phyloP scores from a whole-genome alignment of 2,888 invertebrate genomes.

The Gortyna flavago region DNA sequence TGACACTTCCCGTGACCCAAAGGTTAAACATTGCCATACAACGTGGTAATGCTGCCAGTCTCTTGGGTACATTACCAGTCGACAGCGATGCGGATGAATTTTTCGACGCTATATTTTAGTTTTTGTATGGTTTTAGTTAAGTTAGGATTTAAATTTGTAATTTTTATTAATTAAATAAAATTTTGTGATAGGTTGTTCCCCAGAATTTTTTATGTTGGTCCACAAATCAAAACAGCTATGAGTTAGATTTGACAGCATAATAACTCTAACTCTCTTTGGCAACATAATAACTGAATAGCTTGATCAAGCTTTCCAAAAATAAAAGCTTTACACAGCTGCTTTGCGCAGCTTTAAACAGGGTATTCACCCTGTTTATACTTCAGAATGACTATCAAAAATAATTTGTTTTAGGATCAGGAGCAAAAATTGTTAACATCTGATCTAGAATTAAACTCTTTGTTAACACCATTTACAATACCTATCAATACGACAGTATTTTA shows the following conservation, averaged over 20 bases:
- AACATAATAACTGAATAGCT: neutral
- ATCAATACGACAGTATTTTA: neutral
- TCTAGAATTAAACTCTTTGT: neutral
- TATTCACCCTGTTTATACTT: neutral
- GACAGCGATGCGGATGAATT: too few species aligned
- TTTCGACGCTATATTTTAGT: too few species aligned
- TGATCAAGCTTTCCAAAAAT: neutral
- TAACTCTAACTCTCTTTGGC: neutral
- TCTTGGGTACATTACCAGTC: too few species aligned
- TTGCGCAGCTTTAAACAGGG: too few species aligned
- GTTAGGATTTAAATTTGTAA: too few species aligned
- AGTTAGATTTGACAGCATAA: neutral
- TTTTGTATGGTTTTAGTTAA: too few species aligned
- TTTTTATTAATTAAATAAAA: too few species aligned
- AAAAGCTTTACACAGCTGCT: too few species aligned
- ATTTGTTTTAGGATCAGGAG: neutral
- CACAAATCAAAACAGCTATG: neutral
- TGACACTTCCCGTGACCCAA: too few species aligned
- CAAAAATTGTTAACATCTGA: too few species aligned
- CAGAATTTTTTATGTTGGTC: neutral
- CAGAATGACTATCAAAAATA: neutral
- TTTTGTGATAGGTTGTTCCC: neutral
- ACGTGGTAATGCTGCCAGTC: too few species aligned
- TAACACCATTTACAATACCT: neutral
- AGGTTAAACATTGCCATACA: too few species aligned